These are phyloP conservation scores for Steinernema hermaphroditum DNA, from an alignment of 2,888 invertebrate species.

Conservation along the genomic window DNA sequence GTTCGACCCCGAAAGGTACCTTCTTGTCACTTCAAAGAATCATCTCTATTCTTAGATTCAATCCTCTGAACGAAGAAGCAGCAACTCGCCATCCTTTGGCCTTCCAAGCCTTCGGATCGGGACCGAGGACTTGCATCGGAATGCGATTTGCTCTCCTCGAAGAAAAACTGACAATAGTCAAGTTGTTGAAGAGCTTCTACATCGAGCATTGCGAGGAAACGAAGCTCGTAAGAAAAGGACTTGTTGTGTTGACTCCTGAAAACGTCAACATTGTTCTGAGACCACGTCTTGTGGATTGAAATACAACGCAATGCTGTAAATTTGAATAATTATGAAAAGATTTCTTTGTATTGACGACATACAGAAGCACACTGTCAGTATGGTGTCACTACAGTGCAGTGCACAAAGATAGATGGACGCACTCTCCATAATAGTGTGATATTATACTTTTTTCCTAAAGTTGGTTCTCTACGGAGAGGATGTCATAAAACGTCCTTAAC, in stretches of 20 bases:
- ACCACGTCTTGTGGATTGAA: background rate
- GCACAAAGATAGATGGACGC: too few species aligned
- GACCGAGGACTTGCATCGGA: slow-evolving; percentile 61
- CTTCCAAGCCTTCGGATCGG: slow-evolving; percentile 62
- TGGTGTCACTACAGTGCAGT: too few species aligned
- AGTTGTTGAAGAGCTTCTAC: slow-evolving; percentile 45
- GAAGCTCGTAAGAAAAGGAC: background rate
- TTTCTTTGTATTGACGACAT: too few species aligned
- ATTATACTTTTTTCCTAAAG: too few species aligned
- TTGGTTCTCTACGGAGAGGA: too few species aligned
- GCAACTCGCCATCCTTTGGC: slow-evolving; percentile 42
- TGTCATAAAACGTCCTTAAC: too few species aligned
- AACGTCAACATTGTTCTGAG: background rate
- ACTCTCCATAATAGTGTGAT: too few species aligned
- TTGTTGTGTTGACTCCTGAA: background rate
- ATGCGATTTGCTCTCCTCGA: slow-evolving; percentile 63
- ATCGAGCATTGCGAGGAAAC: background rate
- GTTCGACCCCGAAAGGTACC: slow-evolving; percentile 55
- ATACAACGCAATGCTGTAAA: too few species aligned
- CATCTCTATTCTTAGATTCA: too few species aligned
- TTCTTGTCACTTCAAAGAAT: too few species aligned
- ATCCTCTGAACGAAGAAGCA: slow-evolving; percentile 22
- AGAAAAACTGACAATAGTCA: slow-evolving; percentile 52
- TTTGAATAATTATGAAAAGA: too few species aligned
- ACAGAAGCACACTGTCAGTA: too few species aligned